phyloP scores from a whole-genome alignment of 2,797 vertebrate genomes.

The Novumbra hubbsi region DNA sequence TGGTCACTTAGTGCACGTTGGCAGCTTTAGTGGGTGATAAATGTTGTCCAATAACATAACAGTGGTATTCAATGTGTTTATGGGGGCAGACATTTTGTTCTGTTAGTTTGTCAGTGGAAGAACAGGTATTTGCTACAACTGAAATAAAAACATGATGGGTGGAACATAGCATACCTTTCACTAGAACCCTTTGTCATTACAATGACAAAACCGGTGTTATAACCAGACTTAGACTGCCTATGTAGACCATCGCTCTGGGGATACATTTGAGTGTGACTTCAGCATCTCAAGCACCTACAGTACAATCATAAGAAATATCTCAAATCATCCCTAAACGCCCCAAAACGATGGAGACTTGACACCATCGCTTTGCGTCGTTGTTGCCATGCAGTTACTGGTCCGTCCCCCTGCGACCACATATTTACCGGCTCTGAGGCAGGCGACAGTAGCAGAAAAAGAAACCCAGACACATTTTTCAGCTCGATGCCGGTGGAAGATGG shows the following conservation, averaged over 20 bases:
- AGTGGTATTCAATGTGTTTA: slow-evolving; percentile 5
- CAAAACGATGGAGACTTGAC: background rate
- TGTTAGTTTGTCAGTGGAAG: slow-evolving; percentile 1
- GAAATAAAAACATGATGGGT: background rate
- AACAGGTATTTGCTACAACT: slow-evolving; percentile 1
- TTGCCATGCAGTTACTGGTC: too few species aligned
- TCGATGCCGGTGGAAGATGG: too few species aligned
- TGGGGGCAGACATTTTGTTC: background rate
- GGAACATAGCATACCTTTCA: slow-evolving; percentile 3
- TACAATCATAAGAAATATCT: too few species aligned
- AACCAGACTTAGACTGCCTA: slow-evolving; percentile 43
- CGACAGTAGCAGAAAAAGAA: too few species aligned
- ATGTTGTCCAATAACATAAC: background rate
- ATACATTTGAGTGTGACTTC: slow-evolving; percentile 17
- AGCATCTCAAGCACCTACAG: background rate
- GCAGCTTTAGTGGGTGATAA: background rate
- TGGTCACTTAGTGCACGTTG: too few species aligned
- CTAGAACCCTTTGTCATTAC: slow-evolving; percentile 6
- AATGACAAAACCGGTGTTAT: slow-evolving; percentile 36
- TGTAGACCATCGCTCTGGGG: too few species aligned
- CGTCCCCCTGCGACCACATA: too few species aligned
- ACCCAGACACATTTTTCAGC: too few species aligned
- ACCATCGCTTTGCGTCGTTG: too few species aligned
- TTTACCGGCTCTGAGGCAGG: too few species aligned
- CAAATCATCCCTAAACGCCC: too few species aligned